Base-by-base conservation (phyloP, 2,888 invertebrate genomes). In the Callosobruchus maculatus region DNA sequence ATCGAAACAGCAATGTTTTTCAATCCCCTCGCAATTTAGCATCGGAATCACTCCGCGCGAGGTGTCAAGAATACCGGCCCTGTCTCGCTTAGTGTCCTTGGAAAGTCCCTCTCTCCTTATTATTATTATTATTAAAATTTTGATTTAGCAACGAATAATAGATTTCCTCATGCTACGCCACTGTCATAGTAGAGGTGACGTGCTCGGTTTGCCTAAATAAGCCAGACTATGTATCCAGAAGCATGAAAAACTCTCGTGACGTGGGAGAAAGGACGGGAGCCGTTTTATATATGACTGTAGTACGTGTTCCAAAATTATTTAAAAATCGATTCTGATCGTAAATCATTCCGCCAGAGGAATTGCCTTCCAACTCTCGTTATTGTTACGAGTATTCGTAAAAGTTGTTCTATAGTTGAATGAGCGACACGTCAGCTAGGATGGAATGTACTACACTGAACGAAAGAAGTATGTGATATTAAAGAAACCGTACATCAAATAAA, bases 261-360 rank as follows among this genome's bases (percentile, higher is more conserved):
- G 71, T 68, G 70, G 22, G 20, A 72, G 30, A 21, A 66, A 66
- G 21, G 30, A 70, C n/a, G 70, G 73, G 71, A 68, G 22, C 71
- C 72, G 72, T 76, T 75, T 74, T 75, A 77, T 77, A 75, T 77
- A 77, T 74, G 73, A 74, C 75, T 73, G 73, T 74, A 76, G 71
- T 77, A 77, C 78, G 78, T 77, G 77, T 74, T 73, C 77, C 70
- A 75, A 76, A 77, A 77, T 77, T 77, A 77, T 77, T 78, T 76
- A 76, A 73, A 78, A 78, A 78, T 77, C 78, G 78, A 75, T 78
- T 79, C 69, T 22, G 49, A 74, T 73, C 75, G 76, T 79, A 78
- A 77, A 79, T 78, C 79, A 75, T 49, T 49, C 49, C 7, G 49
- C 49, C 4, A 30, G 49, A 49, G 71, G 77, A 30, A 77, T 72